phyloP scores from a whole-genome alignment of 2,113 vertebrate species.

The Chauna torquata region DNA sequence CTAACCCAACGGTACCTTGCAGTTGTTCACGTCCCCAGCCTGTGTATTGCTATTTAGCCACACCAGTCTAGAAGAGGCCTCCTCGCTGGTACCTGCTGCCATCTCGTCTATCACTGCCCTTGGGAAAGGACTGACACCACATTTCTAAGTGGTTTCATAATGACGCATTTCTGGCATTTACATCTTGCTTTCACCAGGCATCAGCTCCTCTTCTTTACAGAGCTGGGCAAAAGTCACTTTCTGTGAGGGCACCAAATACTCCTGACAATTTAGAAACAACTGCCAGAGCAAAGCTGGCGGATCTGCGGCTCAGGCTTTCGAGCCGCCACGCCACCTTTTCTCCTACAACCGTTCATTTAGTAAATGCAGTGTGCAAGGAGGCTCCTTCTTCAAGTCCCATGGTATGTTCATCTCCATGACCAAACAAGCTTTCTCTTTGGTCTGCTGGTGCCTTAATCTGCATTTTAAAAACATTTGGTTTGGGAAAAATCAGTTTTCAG shows the following conservation, averaged over 20 bases:
- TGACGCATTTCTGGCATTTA: neutral
- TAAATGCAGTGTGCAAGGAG: neutral
- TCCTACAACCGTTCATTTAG: neutral
- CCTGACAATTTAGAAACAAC: neutral
- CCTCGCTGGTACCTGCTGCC: neutral
- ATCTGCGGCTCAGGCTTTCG: neutral
- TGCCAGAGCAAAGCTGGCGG: neutral
- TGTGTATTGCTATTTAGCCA: neutral
- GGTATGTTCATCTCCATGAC: neutral
- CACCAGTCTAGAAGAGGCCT: neutral
- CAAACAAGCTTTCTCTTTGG: neutral
- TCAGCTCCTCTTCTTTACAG: neutral
- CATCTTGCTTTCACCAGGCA: neutral
- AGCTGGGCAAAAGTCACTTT: neutral
- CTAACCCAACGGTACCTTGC: neutral
- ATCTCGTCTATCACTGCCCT: neutral
- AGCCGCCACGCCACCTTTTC: neutral
- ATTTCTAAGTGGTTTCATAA: neutral
- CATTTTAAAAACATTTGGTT: neutral
- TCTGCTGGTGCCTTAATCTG: neutral
- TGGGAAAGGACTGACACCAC: neutral
- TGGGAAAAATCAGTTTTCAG: neutral
- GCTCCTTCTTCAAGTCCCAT: neutral
- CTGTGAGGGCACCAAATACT: neutral
- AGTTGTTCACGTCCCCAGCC: neutral